Evolutionary conservation across 2,888 invertebrate genomes (phyloP), one percentile per base, ranked within the genome.

Genomic region (Eledona agricola): DNA sequence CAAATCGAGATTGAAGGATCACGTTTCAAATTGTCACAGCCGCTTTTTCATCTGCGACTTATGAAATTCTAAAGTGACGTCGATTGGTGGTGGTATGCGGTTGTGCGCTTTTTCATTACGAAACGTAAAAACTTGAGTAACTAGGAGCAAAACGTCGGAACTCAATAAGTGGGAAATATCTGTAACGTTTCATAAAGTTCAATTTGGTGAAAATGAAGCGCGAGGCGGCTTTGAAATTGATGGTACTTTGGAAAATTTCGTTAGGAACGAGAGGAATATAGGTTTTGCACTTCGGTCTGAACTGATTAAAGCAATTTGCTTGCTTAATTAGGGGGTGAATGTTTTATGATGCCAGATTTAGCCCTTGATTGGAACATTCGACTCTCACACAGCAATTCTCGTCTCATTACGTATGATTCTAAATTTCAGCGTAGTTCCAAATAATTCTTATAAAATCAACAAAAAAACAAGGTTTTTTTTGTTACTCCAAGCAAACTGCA

Each of bases 261-360:
- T 37, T 55, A 28, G 46, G 19, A 43, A 40, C 34, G 45, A 49
- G 43, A 38, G 20, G 28, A 28, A 13, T 38, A 47, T 47, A 47
- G 51, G 51, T 51, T 26, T 43, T 28, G 42, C 51, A 51, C 15
- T 37, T 37, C 37, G 56, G 49, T 46, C 37, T 45, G 32, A 63
- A 65, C 65, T 65, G 64, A 67, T 65, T 62, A 62, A 56, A 58
- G 59, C 62, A 62, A 66, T 67, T 66, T 63, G 62, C 54, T 26
- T 46, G 59, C 58, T 63, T 66, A 64, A 66, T 67, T 64, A 62
- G 57, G 46, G 60, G 52, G 42, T 58, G 59, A 58, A 59, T 65
- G 63, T 59, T 65, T 64, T 63, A 62, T 59, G 55, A 52, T 25
- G 32, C 47, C 53, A 47, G 57, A 56, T 57, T 60, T 55, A 51